phyloP scores from a whole-genome alignment of 2,113 vertebrate genomes.

The Ciconia stormi region DNA sequence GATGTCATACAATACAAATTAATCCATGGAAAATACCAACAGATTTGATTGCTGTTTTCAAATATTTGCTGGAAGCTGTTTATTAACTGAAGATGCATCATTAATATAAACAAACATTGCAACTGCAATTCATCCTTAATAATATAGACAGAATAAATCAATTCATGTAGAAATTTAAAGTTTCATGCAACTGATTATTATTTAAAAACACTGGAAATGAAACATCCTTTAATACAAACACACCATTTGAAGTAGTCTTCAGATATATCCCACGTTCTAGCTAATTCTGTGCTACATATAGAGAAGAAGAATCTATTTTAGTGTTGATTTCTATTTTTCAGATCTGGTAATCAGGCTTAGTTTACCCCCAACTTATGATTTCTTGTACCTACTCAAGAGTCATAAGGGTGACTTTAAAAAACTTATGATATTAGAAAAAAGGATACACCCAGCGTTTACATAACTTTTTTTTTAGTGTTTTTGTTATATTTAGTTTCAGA shows the following conservation, averaged over 20 bases:
- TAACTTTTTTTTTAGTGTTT: background rate
- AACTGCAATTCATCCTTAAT: background rate
- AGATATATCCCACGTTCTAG: background rate
- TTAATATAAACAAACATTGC: background rate
- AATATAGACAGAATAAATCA: background rate
- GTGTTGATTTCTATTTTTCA: background rate
- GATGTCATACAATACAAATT: background rate
- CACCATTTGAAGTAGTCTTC: background rate
- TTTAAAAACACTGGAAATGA: background rate
- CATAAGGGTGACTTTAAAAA: background rate
- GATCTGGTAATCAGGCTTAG: background rate
- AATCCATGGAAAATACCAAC: background rate
- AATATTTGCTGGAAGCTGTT: background rate
- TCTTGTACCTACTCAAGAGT: background rate
- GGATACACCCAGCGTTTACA: background rate
- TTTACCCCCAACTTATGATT: background rate
- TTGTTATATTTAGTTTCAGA: background rate
- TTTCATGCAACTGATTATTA: background rate
- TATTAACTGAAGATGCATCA: constrained; percentile 15
- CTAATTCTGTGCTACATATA: background rate
- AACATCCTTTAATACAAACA: background rate
- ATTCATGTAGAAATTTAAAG: background rate
- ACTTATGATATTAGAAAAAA: background rate
- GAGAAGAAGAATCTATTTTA: background rate
- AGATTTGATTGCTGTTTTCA: background rate